Evolutionary conservation across 64 coral and sea anemone genomes (phyloP), one percentile per base, ranked within the genome.

Genomic region (Orbicella faveolata): DNA sequence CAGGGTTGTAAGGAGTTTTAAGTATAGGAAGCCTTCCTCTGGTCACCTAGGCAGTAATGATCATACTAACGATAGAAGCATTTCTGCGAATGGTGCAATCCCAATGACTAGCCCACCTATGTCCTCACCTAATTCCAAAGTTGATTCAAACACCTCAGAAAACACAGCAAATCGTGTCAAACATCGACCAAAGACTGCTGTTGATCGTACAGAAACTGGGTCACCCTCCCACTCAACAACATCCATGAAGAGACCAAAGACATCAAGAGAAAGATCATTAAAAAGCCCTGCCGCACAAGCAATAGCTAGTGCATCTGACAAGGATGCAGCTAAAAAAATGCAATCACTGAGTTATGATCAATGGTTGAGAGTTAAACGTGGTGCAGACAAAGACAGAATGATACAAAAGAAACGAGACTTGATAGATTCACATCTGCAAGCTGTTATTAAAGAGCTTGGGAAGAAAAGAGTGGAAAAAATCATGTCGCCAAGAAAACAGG

Each of bases 391-490:
- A 33, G 87, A 96, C 5, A 75, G 34, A 35, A 35, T 53, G 1
- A 59, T 94, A 55, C 78, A 94, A 52, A 93, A 94, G 75, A 90
- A 89, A 70, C 80, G 63, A 78, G 95, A 94, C 26, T 74, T 90
- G 36, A 87, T 90, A 48, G 95, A 96, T 75, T 68, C 89, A 57
- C 95, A 96, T 44, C 90, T 96, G 64, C 92, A 91, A 19, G 92
- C 79, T 54, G 88, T 96, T 39, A 94, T 96, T 78, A 86, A 75
- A 78, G 88, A 96, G 37, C 83, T 96, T 44, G 95, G 95, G 53
- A 96, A 93, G 75, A 83, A 91, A 96, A 90, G 95, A 79, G 92
- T 96, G 12, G 86, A 87, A 74, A 93, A 74, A 77, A 88, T 94
- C 1, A 83, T 87, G 87, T 89, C 79, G 34, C 62, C 88, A 17